Conservation (phyloP, 2,797 vertebrate genomes). For the Aldrovandia affinis region DNA sequence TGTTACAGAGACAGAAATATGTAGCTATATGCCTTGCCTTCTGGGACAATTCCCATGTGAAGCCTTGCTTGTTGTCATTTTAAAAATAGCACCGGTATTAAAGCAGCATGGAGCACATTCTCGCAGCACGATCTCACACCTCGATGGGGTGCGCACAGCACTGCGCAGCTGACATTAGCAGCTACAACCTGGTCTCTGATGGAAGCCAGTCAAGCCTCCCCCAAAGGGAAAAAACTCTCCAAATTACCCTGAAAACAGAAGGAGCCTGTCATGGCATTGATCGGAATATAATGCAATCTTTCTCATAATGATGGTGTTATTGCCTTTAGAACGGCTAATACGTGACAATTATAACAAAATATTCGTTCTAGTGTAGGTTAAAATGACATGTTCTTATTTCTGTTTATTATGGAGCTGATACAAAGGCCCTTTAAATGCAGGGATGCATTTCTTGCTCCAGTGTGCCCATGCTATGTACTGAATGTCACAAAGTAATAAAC, state of each 20-base stretch:
- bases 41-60: slow-evolving; percentile 56
- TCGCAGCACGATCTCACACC: slow-evolving; percentile 32
- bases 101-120: slow-evolving; percentile 40
- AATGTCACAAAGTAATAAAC: background rate
- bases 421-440: background rate
- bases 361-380: background rate
- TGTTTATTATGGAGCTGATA: background rate
- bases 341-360: background rate
- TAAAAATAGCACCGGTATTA: slow-evolving; percentile 57
- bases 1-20: background rate
- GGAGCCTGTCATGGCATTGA: background rate
- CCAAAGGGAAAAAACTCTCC: background rate
- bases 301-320: background rate
- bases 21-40: background rate
- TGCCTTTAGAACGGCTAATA: background rate
- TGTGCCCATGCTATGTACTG: background rate
- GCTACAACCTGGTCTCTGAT: slow-evolving; percentile 37
- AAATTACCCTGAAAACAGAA: background rate
- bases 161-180: slow-evolving; percentile 46
- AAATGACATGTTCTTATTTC: background rate
- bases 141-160: slow-evolving; percentile 27
- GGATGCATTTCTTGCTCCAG: background rate
- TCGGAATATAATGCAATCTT: background rate
- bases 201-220: slow-evolving; percentile 28
- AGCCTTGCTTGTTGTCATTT: slow-evolving; percentile 53